Evolutionary conservation across 2,113 vertebrate species (phyloP), one percentile per base, ranked within the genome.

Genomic region (Oryzias woworae): DNA sequence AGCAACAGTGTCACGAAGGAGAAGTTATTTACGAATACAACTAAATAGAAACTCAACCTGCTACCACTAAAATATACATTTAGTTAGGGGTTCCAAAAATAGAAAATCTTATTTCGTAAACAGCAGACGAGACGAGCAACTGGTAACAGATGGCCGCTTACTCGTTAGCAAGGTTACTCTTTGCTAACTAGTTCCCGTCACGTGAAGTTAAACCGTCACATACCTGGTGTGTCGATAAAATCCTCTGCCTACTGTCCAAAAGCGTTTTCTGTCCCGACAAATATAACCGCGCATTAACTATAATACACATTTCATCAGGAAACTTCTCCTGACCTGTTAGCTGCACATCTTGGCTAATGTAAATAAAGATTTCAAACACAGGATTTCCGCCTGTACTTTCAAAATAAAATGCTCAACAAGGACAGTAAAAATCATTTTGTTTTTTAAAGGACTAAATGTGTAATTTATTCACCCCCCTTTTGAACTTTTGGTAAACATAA

Each of bases 301-400:
- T 53, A 51, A 43, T 13, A 63, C 65, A 72, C 50, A 36, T 26
- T 15, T 59, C 69, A 51, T 66, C 48, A 59, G 52, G 73, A 64
- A 75, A 89, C 66, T 87, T 87, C 28, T 60, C 47, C 5, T 18
- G 55, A 4, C 44, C 45, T 7, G 77, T 69, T 83, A 66, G 71
- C 69, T 62, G 59, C 59, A 53, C 69, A 80, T 83, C n/a, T 50
- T 41, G 16, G 73, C 67, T 62, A 70, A 70, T 24, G 70, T 36
- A 59, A 85, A 81, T 8, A 14, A 6, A 36, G 15, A 1, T 3
- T 3, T 1, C 2, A 13, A 1, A 22, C 45, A 55, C 62, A 51
- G 47, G 47, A 73, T 51, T 54, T 78, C 79, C 75, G 71, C 14
- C 58, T 7, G 15, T 0, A 13, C 49, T 48, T 65, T 69, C 71